Evolutionary conservation across 2,888 invertebrate species (phyloP).

Genomic region (Brenthis hecate): DNA sequence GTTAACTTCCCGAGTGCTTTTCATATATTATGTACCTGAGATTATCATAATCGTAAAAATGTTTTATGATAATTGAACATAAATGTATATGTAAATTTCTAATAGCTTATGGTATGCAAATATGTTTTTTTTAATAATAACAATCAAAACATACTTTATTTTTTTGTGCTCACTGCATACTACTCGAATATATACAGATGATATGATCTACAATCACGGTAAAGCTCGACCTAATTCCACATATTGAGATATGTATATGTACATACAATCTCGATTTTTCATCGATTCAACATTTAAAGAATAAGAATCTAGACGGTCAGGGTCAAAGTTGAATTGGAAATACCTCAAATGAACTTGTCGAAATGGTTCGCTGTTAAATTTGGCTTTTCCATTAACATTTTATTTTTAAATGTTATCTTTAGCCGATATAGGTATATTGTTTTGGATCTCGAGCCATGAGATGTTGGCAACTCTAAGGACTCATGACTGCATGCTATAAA

Average conservation of each 20-base stretch:
- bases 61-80: no score
- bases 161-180: no score
- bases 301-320: slow-evolving; percentile 25
- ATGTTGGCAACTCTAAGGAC: slow-evolving; percentile 8
- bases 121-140: no score
- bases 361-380: slow-evolving; percentile 5
- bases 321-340: slow-evolving; percentile 32
- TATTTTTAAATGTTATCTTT: slow-evolving; percentile 8
- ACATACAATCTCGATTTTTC: no score
- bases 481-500: no score
- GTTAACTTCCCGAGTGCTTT: slow-evolving; percentile 6
- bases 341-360: slow-evolving; percentile 7
- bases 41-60: neutral
- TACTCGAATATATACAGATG: no score
- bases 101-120: no score
- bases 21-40: neutral
- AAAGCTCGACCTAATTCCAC: slow-evolving; percentile 1
- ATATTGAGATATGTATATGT: slow-evolving; percentile 5
- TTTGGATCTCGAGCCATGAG: neutral
- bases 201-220: neutral
- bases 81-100: no score
- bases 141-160: no score
- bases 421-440: neutral
- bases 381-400: slow-evolving; percentile 4
- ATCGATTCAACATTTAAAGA: slow-evolving; percentile 26